phyloP scores from a whole-genome alignment of 2,797 vertebrate species.

The Anguilla anguilla region DNA sequence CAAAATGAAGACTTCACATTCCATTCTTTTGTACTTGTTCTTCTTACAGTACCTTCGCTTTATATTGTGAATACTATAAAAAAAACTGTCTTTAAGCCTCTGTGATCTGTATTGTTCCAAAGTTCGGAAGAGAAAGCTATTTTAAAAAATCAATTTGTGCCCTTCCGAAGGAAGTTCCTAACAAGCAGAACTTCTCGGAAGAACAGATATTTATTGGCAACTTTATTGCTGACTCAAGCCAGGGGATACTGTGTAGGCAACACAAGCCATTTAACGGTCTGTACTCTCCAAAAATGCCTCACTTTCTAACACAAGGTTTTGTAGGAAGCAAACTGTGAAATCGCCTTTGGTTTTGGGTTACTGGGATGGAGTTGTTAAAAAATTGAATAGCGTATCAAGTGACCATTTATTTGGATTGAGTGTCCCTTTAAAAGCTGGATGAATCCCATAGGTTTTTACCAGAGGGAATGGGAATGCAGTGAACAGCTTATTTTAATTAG shows the following conservation, averaged over 20 bases:
- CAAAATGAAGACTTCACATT: conserved; percentile 21
- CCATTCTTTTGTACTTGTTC: conserved; percentile 25
- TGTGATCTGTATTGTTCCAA: neutral
- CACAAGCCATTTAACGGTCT: neutral
- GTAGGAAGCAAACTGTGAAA: neutral
- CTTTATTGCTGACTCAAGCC: neutral
- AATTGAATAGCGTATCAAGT: neutral
- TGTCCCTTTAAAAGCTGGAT: neutral
- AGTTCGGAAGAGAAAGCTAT: neutral
- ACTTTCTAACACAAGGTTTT: neutral
- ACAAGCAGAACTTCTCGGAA: neutral
- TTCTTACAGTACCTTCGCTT: conserved; percentile 14
- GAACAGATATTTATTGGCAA: conserved; percentile 5
- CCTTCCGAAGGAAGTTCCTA: neutral
- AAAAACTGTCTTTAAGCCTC: neutral
- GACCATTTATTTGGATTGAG: neutral
- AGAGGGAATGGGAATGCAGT: neutral
- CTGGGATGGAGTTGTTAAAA: neutral
- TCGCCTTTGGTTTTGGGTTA: neutral
- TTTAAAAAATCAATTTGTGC: conserved; percentile 4
- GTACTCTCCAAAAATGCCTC: conserved; percentile 1
- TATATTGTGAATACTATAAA: conserved; percentile 17
- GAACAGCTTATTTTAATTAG: neutral
- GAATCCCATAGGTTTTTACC: neutral
- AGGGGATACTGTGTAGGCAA: neutral